These are phyloP conservation scores for Phylloscopus trochilus DNA, from an alignment of 2,113 vertebrate genomes.

Conservation along the genomic window DNA sequence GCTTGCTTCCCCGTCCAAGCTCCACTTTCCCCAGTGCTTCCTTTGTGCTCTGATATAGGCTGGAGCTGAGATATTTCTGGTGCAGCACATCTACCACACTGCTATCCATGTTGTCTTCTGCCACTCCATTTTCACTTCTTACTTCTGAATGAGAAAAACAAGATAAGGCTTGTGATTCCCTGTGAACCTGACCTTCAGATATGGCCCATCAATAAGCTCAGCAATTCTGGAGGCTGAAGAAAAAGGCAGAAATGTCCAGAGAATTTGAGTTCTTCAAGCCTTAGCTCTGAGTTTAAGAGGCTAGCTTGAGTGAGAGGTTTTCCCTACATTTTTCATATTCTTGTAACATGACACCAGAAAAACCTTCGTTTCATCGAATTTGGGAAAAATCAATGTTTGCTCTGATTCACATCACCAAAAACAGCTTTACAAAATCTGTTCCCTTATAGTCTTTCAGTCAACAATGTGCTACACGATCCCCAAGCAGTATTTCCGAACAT, in stretches of 20 bases:
- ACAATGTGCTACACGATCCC: background rate
- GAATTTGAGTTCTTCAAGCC: background rate
- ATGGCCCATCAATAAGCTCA: background rate
- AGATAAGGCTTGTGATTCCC: background rate
- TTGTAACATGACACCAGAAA: background rate
- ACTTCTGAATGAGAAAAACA: constrained; percentile 2
- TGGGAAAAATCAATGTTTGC: background rate
- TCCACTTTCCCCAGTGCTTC: constrained; percentile 52
- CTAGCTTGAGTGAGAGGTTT: background rate
- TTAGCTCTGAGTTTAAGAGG: background rate
- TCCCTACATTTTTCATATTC: background rate
- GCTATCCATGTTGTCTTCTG: background rate
- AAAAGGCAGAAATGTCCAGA: background rate
- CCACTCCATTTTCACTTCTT: background rate
- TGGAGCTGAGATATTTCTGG: constrained; percentile 61
- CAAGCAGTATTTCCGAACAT: background rate
- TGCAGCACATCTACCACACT: constrained; percentile 54
- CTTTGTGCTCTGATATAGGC: constrained; percentile 23
- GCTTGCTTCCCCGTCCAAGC: background rate
- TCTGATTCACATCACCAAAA: background rate
- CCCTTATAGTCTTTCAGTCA: background rate
- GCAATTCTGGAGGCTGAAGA: background rate
- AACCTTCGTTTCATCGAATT: background rate
- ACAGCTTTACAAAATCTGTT: background rate
- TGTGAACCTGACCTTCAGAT: background rate